Base-by-base conservation (phyloP, 37 sponge, comb jelly and placozoan species). In the Dysidea cf. avara region DNA sequence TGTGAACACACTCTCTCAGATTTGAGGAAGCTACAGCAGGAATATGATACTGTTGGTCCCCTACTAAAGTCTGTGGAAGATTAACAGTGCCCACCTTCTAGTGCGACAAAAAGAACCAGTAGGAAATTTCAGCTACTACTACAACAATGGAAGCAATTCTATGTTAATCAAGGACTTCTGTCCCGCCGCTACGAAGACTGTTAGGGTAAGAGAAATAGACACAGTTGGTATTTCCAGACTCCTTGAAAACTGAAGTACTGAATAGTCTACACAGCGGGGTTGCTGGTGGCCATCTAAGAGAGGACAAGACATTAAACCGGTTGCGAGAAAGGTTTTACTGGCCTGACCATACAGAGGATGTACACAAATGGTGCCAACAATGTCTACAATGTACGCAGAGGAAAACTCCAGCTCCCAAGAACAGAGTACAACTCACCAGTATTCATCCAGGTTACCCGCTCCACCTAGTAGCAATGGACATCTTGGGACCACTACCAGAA, bases 301-400 rank as follows among this genome's bases (percentile, higher is more conserved):
- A n/a, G 21, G 71, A 71, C 9, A 71, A 71, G 39, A 71, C 71
- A 1, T 36, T 54, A 3, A 3, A 6, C 20, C 51, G 6, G n/a
- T 6, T 71, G 53, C 30, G 71, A 43, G 56, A 71, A 30, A 0
- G 71, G 13, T 71, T 71, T 71, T 71, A 71, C 37, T 71, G 56
- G 71, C 71, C 71, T 11, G 71, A 35, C 20, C 36, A 53, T 34
- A 32, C 5, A 0, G 43, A 53, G 7, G 71, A 71, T 32, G 57
- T 71, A 3, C 7, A 51, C 2, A 25, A 16, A 13, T 54, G 24
- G 31, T 71, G 57, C 13, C 57, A 21, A 3, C 3, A 30, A 2
- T 71, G 71, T 34, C 11, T 1, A 21, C 2, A 0, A 3, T 71
- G 71, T 34, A 2, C 34, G 0, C 14, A 0, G 32, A 52, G 71